Conservation (phyloP, 2,888 invertebrate species). For the Tromatobia lineatoria region DNA sequence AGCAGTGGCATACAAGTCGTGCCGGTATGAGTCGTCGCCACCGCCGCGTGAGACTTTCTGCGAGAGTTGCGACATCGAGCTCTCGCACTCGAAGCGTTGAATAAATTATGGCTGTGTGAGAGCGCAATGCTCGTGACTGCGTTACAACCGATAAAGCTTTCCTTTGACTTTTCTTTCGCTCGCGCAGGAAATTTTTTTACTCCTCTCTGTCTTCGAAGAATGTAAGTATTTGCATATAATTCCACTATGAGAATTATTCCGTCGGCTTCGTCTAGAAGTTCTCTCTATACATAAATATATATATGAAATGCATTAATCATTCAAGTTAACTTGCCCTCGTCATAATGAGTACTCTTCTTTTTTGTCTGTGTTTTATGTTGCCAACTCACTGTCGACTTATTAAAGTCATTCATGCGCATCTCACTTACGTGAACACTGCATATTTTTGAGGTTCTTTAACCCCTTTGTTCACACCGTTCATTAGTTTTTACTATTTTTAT, state of each 20-base stretch:
- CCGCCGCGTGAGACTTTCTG: slow-evolving; percentile 45
- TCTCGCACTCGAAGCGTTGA: slow-evolving; percentile 63
- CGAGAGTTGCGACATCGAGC: slow-evolving; percentile 67
- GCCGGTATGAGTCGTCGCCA: slow-evolving; percentile 23
- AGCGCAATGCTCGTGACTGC: slow-evolving; percentile 57
- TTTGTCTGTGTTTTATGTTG: background rate
- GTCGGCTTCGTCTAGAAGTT: background rate
- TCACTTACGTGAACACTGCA: background rate
- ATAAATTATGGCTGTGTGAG: slow-evolving; percentile 70
- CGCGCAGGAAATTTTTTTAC: slow-evolving; percentile 8
- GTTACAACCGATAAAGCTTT: slow-evolving; percentile 23
- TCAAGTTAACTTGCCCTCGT: background rate
- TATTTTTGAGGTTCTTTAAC: background rate
- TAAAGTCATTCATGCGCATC: background rate
- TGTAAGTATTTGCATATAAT: slow-evolving; percentile 23
- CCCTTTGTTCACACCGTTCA: background rate
- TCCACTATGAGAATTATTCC: background rate
- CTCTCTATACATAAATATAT: too few relatives aligned
- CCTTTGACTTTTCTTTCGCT: background rate
- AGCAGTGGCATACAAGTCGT: slow-evolving; percentile 6
- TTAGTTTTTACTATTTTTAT: background rate
- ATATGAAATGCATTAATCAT: background rate
- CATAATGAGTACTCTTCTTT: background rate
- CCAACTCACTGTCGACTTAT: background rate
- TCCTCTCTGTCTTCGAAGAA: background rate